Conservation (phyloP, 2,888 invertebrate species). For the Pammene fasciana region DNA sequence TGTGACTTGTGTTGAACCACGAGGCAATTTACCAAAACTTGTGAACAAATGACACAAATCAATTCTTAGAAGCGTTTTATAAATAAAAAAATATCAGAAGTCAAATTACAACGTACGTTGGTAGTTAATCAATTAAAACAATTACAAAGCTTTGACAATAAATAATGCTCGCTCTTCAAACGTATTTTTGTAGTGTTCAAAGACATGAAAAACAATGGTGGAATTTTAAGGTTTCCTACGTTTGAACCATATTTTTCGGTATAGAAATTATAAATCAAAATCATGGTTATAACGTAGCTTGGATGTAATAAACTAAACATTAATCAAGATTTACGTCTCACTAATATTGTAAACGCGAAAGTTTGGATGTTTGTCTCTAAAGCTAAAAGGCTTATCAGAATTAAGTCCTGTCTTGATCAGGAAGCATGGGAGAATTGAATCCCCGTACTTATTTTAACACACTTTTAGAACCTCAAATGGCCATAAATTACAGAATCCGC, state of each 20-base stretch:
- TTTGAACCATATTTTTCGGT: neutral
- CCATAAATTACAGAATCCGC: neutral
- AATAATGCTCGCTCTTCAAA: neutral
- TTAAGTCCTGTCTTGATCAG: neutral
- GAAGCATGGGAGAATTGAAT: neutral
- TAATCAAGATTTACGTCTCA: conserved; percentile 12
- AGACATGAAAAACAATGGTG: conserved; percentile 1
- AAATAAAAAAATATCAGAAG: neutral
- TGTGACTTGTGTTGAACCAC: too few relatives aligned
- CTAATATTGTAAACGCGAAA: conserved; percentile 13
- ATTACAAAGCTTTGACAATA: conserved; percentile 16
- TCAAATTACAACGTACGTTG: neutral
- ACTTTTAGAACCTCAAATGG: neutral
- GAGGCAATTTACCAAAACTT: neutral
- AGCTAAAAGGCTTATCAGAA: neutral
- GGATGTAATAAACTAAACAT: conserved; percentile 2
- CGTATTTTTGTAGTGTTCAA: conserved; percentile 11
- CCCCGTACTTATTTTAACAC: neutral
- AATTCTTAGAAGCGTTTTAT: neutral
- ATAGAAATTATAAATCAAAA: neutral
- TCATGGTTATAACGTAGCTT: neutral
- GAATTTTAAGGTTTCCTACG: conserved; percentile 4
- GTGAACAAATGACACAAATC: neutral
- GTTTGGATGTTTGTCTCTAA: conserved; percentile 10
- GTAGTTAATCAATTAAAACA: conserved; percentile 4